Evolutionary conservation across 2,888 invertebrate genomes (phyloP), one percentile per base, ranked within the genome.

Genomic region (Chaetogeoica ovagalla): DNA sequence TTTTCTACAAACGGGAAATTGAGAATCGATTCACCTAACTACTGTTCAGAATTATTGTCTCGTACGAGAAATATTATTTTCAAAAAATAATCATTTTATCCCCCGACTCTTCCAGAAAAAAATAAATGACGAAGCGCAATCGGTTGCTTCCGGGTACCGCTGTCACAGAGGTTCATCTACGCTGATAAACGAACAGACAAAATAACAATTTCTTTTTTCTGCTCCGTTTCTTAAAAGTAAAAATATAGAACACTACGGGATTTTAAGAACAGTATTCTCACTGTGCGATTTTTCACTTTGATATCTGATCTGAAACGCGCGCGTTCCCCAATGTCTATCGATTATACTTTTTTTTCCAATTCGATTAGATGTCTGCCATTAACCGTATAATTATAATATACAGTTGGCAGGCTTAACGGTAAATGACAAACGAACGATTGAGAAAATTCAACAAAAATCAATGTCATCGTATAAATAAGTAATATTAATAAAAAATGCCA

Each of bases 181-280:
- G 2, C 63, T 79, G 79, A 79, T 79, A 71, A 79, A 79, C 71
- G 79, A 79, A n/a, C n/a, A n/a, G 79, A 65, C 15, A 17, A 70
- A 79, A 77, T 55, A 63, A 23, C 52, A 63, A 60, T 30, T 30
- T 30, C 65, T 63, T 76, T 60, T 77, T 60, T 60, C 48, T 76
- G 19, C 48, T 62, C 52, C 69, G 30, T 69, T 37, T 69, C 17
- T 62, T 48, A 37, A 37, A 60, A 77, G n/a, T n/a, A 70, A 66
- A 70, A 62, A 55, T 59, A 77, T n/a, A n/a, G n/a, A n/a, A n/a
- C 60, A 62, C 62, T 70, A 62, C 70, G 19, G 37, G 77, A n/a
- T 66, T 70, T 77, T 70, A 70, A 70, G n/a, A 68, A n/a, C 48
- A 48, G 57, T 66, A 30, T 57, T 65, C 65, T 66, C 65, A 66